Conservation (phyloP, 2,888 invertebrate species). For the Thereva nobilitata region DNA sequence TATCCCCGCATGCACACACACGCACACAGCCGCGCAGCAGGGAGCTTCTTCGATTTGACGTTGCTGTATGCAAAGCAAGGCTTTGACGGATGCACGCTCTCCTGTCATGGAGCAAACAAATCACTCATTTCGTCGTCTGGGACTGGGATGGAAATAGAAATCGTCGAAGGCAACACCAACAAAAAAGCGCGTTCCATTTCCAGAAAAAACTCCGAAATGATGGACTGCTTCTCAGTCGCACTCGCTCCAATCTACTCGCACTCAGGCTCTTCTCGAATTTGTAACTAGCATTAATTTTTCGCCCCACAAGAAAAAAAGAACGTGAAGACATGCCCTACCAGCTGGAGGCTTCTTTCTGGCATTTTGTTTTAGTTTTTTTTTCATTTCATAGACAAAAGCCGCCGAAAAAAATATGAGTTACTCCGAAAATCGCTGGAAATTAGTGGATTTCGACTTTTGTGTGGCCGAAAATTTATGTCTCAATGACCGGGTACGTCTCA, state of each 20-base stretch:
- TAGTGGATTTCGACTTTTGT: slow-evolving; percentile 9
- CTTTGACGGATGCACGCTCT: slow-evolving; percentile 37
- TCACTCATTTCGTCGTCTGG: slow-evolving; percentile 29
- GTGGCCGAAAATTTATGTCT: slow-evolving; percentile 27
- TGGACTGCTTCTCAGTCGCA: background rate
- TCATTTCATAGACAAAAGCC: too few relatives aligned
- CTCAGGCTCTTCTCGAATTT: too few relatives aligned
- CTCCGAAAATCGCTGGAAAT: slow-evolving; percentile 9
- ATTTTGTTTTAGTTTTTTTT: too few relatives aligned
- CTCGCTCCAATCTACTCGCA: too few relatives aligned
- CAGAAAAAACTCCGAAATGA: background rate
- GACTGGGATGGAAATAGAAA: slow-evolving; percentile 26
- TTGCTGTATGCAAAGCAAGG: background rate
- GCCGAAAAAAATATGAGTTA: slow-evolving; percentile 18
- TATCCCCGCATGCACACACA: background rate
- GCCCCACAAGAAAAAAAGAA: too few relatives aligned
- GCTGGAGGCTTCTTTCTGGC: too few relatives aligned
- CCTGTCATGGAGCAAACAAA: slow-evolving; percentile 37
- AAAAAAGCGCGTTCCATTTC: background rate
- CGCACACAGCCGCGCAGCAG: slow-evolving; percentile 4
- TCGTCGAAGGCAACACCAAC: background rate
- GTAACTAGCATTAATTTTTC: too few relatives aligned
- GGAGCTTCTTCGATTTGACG: background rate
- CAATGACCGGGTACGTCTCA: slow-evolving; percentile 10
- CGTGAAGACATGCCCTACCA: too few relatives aligned